These are phyloP conservation scores for Drepanosiphum platanoidis DNA, from an alignment of 2,888 invertebrate species.

Conservation along the genomic window DNA sequence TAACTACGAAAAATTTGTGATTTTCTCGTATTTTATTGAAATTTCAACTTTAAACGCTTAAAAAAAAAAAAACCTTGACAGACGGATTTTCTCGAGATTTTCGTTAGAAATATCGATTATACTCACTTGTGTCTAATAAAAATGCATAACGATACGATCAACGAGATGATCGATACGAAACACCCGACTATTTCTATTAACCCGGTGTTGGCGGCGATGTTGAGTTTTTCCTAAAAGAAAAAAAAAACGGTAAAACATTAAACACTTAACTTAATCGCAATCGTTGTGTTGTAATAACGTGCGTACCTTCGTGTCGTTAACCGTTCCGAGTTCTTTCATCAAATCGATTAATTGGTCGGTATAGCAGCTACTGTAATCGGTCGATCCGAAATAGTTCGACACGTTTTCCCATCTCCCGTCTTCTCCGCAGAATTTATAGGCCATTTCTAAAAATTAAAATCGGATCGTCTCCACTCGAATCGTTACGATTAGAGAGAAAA, in stretches of 20 bases:
- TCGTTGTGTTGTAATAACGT: no score
- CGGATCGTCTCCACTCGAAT: no score
- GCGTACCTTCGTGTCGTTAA: conserved; percentile 66
- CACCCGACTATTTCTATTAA: conserved; percentile 84
- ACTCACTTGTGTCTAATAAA: conserved; percentile 84
- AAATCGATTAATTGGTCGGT: conserved; percentile 32
- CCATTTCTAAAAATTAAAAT: conserved; percentile 45
- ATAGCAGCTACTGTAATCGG: conserved; percentile 58
- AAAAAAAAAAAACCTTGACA: no score
- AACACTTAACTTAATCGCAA: background rate
- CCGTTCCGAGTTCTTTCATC: conserved; percentile 53
- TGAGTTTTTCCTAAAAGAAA: conserved; percentile 67
- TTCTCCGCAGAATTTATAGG: conserved; percentile 55
- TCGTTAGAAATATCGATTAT: no score
- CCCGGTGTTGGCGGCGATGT: conserved; percentile 72
- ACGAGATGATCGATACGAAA: conserved; percentile 79
- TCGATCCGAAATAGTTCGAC: conserved; percentile 45
- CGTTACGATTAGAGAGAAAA: no score
- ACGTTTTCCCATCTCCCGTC: conserved; percentile 56
- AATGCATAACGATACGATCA: conserved; percentile 80
- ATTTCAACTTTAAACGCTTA: no score
- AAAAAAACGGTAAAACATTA: background rate
- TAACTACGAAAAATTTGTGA: no score
- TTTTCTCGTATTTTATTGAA: no score
- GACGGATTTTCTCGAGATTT: no score